Conservation (phyloP, 2,113 vertebrate genomes). For the Hyaena hyaena region DNA sequence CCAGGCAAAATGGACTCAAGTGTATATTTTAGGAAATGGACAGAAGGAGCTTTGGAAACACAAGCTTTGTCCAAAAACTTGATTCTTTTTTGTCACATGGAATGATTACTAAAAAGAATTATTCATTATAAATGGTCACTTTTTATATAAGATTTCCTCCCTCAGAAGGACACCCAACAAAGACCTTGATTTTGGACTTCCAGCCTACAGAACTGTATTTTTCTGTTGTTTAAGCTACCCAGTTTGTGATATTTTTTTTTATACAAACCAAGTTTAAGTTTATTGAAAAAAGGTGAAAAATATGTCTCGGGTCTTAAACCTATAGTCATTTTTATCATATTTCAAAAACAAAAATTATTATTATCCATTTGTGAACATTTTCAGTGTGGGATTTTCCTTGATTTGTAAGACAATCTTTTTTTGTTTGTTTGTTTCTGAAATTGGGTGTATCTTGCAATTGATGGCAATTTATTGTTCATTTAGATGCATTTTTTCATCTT, state of each 20-base stretch:
- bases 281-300: neutral
- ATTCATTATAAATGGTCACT: neutral
- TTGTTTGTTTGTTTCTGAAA: neutral
- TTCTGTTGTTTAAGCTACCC: neutral
- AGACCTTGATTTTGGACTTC: neutral
- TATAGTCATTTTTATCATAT: neutral
- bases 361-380: neutral
- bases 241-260: neutral
- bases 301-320: neutral
- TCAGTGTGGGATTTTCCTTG: neutral
- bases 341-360: neutral
- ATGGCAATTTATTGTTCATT: neutral
- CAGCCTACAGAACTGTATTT: neutral
- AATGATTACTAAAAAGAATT: neutral
- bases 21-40: neutral
- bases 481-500: neutral
- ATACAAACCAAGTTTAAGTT: neutral
- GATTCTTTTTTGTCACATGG: neutral
- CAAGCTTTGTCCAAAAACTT: neutral
- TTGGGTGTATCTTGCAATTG: neutral
- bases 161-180: neutral
- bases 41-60: neutral
- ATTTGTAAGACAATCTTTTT: neutral
- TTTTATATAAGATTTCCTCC: neutral
- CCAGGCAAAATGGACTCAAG: neutral